phyloP scores from a whole-genome alignment of 2,888 invertebrate species.

The Chaetoderma sp. region DNA sequence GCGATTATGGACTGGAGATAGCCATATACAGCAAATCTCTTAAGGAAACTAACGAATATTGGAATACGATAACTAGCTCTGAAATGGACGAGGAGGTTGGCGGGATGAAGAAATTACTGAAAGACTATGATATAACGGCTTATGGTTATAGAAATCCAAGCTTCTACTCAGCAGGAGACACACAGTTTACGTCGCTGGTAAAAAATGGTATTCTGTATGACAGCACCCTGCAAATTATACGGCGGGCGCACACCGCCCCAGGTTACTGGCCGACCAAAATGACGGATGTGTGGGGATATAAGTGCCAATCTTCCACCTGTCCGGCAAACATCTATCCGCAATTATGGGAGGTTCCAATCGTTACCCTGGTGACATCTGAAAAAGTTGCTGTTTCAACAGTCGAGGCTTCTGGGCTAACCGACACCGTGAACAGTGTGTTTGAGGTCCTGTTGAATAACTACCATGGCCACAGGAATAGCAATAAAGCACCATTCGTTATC shows the following conservation, averaged over 20 bases:
- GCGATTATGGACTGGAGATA: slow-evolving; percentile 41
- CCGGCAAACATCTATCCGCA: slow-evolving; percentile 33
- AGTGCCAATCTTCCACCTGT: slow-evolving; percentile 36
- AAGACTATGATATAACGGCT: slow-evolving; percentile 26
- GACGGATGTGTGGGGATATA: slow-evolving; percentile 40
- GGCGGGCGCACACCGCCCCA: slow-evolving; percentile 8
- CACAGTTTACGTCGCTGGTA: slow-evolving; percentile 38
- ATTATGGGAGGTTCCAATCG: slow-evolving; percentile 48
- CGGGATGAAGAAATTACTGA: slow-evolving; percentile 22
- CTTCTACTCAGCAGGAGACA: slow-evolving; percentile 36
- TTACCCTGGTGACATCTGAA: slow-evolving; percentile 26
- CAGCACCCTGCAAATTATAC: slow-evolving; percentile 36
- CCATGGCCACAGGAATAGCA: too few relatives aligned
- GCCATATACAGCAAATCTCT: slow-evolving; percentile 39
- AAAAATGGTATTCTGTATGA: slow-evolving; percentile 42
- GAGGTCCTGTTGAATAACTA: too few relatives aligned
- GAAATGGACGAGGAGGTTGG: slow-evolving; percentile 29
- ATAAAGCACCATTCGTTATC: too few relatives aligned
- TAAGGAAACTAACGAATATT: slow-evolving; percentile 21
- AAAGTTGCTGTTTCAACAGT: too few relatives aligned
- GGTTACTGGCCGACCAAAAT: slow-evolving; percentile 48
- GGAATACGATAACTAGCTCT: background rate
- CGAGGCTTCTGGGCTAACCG: too few relatives aligned
- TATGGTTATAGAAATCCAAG: slow-evolving; percentile 45
- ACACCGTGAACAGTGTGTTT: too few relatives aligned